Conservation (phyloP, 2,113 vertebrate genomes). For the Cettia cetti region DNA sequence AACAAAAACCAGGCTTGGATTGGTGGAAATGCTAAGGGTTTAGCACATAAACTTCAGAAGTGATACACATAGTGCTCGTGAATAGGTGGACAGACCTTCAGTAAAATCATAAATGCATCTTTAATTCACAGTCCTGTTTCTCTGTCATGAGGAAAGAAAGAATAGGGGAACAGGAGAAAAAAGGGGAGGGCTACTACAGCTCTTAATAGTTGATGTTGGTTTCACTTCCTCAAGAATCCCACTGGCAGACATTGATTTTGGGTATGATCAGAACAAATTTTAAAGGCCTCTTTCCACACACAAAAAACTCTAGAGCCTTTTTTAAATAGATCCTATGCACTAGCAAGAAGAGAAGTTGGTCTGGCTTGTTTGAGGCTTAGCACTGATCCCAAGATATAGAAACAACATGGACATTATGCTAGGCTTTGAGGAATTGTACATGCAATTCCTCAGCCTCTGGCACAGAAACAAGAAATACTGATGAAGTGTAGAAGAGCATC, state of each 20-base stretch:
- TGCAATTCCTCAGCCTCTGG: background rate
- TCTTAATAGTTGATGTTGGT: background rate
- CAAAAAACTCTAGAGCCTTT: background rate
- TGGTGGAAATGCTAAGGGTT: background rate
- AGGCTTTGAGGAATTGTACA: background rate
- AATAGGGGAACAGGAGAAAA: background rate
- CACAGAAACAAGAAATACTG: background rate
- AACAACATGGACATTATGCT: background rate
- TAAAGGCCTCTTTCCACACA: background rate
- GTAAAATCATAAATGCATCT: background rate
- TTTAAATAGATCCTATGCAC: background rate
- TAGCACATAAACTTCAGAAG: background rate
- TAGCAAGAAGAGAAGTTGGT: background rate
- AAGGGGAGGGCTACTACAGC: accelerated
- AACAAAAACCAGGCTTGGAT: background rate
- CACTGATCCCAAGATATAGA: background rate
- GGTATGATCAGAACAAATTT: background rate
- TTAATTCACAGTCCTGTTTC: background rate
- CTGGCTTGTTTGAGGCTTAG: background rate
- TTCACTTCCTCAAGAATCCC: background rate
- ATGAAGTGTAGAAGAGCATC: background rate
- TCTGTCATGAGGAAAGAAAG: background rate
- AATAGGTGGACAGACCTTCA: background rate
- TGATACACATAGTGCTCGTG: background rate
- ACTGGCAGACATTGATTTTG: background rate